phyloP scores from a whole-genome alignment of 1,140 invertebrate genomes.

The Sminthurinus signatus region DNA sequence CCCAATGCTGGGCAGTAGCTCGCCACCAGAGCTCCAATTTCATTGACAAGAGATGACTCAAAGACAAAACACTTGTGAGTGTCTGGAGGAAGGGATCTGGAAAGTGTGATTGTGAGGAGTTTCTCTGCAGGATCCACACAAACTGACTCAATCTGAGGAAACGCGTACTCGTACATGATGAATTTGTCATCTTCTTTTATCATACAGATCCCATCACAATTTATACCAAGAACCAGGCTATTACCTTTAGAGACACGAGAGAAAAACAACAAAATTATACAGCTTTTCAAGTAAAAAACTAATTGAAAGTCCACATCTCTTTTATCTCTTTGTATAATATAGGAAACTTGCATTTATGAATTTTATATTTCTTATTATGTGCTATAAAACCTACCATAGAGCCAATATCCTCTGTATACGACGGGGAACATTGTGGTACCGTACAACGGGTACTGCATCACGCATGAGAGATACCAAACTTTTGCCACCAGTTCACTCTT shows the following conservation, averaged over 20 bases:
- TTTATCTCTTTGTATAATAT: no score
- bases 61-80: slow-evolving; percentile 86
- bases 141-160: slow-evolving; percentile 81
- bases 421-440: slow-evolving; percentile 90
- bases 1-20: slow-evolving; percentile 81
- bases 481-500: slow-evolving; percentile 86
- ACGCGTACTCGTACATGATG: slow-evolving; percentile 79
- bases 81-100: slow-evolving; percentile 57
- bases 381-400: slow-evolving; percentile 69
- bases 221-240: slow-evolving; percentile 72
- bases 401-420: slow-evolving; percentile 85
- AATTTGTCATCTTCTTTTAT: slow-evolving; percentile 85
- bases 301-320: no score
- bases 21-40: slow-evolving; percentile 85
- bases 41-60: slow-evolving; percentile 55
- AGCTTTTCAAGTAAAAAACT: no score
- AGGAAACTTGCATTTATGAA: no score
- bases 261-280: slow-evolving; percentile 12
- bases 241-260: slow-evolving; percentile 46
- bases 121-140: slow-evolving; percentile 84
- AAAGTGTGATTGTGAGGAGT: slow-evolving; percentile 73
- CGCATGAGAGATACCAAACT: slow-evolving; percentile 78
- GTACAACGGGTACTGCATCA: slow-evolving; percentile 94
- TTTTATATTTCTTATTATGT: no score
- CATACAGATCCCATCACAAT: slow-evolving; percentile 79